Conservation (phyloP, 2,113 vertebrate species). For the Pseudopipra pipra region DNA sequence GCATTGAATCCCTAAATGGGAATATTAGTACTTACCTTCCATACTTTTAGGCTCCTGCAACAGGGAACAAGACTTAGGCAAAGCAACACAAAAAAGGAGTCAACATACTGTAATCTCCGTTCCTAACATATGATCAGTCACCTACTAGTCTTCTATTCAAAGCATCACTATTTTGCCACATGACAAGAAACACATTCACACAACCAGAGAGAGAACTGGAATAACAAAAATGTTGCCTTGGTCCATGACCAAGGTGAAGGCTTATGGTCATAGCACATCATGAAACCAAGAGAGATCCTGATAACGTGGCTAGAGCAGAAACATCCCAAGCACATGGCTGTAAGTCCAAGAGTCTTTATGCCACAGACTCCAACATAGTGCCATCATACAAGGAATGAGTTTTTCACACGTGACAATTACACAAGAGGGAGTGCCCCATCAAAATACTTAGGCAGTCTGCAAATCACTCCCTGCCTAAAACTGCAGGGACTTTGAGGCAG, state of each 20-base stretch:
- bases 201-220: background rate
- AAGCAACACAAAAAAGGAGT: background rate
- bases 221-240: background rate
- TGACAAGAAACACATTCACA: background rate
- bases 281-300: rapidly evolving
- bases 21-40: background rate
- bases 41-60: background rate
- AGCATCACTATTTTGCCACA: background rate
- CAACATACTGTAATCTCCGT: background rate
- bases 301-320: background rate
- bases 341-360: background rate
- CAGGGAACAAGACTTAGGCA: background rate
- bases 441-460: background rate
- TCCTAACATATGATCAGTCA: background rate
- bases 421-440: background rate
- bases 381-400: background rate
- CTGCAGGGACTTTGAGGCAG: background rate
- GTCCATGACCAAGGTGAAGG: background rate
- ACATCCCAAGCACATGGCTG: background rate
- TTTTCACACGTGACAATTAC: background rate
- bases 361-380: background rate
- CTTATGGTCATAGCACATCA: background rate
- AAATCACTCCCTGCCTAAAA: background rate
- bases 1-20: background rate
- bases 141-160: background rate